Evolutionary conservation across 2,888 invertebrate genomes (phyloP).

Genomic region (Chelonus formosanus): DNA sequence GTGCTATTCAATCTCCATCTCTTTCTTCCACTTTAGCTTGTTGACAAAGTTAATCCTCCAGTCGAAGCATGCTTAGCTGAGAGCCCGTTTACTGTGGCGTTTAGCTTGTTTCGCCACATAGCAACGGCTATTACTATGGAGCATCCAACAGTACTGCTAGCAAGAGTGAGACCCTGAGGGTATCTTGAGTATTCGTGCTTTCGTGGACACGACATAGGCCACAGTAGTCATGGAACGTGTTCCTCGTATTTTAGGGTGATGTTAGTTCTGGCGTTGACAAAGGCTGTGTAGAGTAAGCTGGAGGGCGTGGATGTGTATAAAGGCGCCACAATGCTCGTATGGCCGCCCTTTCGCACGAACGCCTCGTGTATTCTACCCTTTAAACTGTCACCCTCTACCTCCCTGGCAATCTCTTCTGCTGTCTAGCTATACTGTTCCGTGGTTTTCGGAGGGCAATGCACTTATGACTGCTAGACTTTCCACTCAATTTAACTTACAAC

Average conservation of each 20-base stretch:
- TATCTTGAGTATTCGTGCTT: neutral
- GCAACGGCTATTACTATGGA: constrained; percentile 17
- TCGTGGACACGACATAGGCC: constrained; percentile 5
- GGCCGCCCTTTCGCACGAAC: constrained; percentile 18
- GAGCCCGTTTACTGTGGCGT: constrained; percentile 21
- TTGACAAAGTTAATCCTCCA: constrained; percentile 20
- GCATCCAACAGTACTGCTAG: neutral
- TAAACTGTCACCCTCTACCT: neutral
- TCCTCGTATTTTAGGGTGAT: constrained; percentile 20
- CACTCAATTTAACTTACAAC: too few relatives aligned
- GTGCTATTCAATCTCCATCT: neutral
- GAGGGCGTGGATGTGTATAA: constrained; percentile 6
- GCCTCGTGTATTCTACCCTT: constrained; percentile 7
- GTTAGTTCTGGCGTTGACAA: constrained; percentile 23
- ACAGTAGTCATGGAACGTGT: constrained; percentile 14
- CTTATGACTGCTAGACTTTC: too few relatives aligned
- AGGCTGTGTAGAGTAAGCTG: constrained; percentile 1
- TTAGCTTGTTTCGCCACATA: constrained; percentile 14
- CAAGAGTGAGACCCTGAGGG: neutral
- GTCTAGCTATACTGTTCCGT: neutral
- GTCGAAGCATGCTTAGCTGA: constrained; percentile 8
- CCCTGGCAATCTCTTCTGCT: neutral
- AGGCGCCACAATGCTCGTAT: constrained; percentile 16
- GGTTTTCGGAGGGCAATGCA: neutral
- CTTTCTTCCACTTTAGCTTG: constrained; percentile 7